Evolutionary conservation across 92 coral and sea anemone species (phyloP), one percentile per base, ranked within the genome.

Genomic region (Blastomussa wellsi): DNA sequence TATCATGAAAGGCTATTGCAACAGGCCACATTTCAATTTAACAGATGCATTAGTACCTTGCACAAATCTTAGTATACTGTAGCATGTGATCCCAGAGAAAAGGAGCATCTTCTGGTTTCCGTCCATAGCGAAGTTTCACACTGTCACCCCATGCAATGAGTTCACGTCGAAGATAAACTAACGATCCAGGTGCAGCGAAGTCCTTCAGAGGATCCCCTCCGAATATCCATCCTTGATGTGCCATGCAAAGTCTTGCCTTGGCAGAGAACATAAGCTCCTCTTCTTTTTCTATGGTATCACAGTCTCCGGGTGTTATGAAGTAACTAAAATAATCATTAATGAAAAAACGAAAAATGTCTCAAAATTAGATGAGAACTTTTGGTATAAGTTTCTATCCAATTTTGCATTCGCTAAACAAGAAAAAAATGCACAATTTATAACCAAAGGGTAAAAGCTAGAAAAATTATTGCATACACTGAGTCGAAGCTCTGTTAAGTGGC

Each of bases 81-180:
- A 91, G 74, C 98, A 97, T 97, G 77, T 86, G 94, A n/a, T 88
- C 76, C 99, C 99, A 97, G 67, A 97, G 89, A 88, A 97, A 94
- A 32, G 99, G 99, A 1, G 91, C 97, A 81, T 97, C 99, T 37
- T 91, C 97, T 13, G 99, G 98, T 60, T 86, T 91, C 47, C 91
- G 74, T 5, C 99, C 99, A 85, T 95, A 97, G 12, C 98, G 90
- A 5, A 97, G 86, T 73, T 97, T 97, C 0, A 94, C 97, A 57
- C 95, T 94, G 49, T 97, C 99, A 19, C 99, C 99, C 99, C 99
- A 97, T 41, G 95, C 92, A 32, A 97, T 92, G 28, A 97, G 92
- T 69, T 97, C 99, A 28, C 99, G 90, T 62, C 99, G 86, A 24
- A 97, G 82, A 86, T 97, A 97, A 47, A 93, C 98, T 48, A 91